Conservation (phyloP, 2,113 vertebrate species). For the Brachionichthys hirsutus region DNA sequence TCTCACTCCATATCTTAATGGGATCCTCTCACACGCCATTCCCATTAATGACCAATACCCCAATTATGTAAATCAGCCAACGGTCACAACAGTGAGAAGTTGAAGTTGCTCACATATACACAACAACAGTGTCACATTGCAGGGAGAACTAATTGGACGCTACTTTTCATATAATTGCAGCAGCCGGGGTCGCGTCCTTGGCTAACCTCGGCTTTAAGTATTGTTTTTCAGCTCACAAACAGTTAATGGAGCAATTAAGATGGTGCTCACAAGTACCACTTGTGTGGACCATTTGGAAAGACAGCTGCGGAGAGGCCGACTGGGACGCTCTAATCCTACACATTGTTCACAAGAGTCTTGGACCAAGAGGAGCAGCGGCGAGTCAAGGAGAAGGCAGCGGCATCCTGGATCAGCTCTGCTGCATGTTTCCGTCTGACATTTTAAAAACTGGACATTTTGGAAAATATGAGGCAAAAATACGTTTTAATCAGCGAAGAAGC, state of each 20-base stretch:
- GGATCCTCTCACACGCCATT: slow-evolving; percentile 72
- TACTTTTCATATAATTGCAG: slow-evolving; percentile 78
- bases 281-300: slow-evolving; percentile 56
- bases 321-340: slow-evolving; percentile 27
- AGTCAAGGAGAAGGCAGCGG: slow-evolving; percentile 14
- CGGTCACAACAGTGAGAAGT: slow-evolving; percentile 66
- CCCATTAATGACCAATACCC: slow-evolving; percentile 74
- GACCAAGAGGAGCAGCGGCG: slow-evolving; percentile 3
- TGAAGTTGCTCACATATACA: slow-evolving; percentile 74
- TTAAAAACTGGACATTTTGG: too few species aligned
- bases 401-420: not conserved
- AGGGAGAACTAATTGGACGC: slow-evolving; percentile 76
- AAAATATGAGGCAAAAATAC: too few species aligned
- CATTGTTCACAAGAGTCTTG: slow-evolving; percentile 27
- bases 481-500: too few species aligned
- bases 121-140: slow-evolving; percentile 72
- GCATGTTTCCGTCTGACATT: too few species aligned
- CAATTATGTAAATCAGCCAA: slow-evolving; percentile 79
- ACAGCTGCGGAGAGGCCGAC: slow-evolving; percentile 30
- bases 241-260: slow-evolving; percentile 77
- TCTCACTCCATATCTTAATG: slow-evolving; percentile 78
- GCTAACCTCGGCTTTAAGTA: slow-evolving; percentile 73
- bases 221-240: slow-evolving; percentile 76
- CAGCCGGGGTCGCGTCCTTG: slow-evolving; percentile 65
- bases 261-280: slow-evolving; percentile 61